Evolutionary conservation across 2,888 invertebrate species (phyloP).

Genomic region (Morinoia aosen): DNA sequence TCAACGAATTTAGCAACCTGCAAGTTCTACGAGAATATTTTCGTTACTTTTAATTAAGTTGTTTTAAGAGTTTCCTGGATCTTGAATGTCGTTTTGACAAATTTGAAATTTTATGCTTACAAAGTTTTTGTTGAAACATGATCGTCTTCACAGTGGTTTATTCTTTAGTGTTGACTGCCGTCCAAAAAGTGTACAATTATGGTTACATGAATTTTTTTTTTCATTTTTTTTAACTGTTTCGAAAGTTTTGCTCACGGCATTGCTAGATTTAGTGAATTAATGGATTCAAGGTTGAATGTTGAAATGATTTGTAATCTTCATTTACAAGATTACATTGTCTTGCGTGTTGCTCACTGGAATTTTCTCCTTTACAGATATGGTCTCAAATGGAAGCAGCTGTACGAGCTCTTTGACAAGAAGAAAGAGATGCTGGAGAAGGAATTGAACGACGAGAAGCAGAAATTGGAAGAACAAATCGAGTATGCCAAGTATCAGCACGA

Average conservation of each 20-base stretch:
- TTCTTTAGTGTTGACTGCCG: no score
- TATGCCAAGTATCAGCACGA: conserved; percentile 97
- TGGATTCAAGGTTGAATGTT: no score
- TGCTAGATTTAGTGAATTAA: no score
- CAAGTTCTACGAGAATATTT: not conserved
- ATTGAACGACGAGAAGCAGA: conserved; percentile 89
- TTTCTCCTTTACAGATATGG: conserved; percentile 76
- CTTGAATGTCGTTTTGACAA: not conserved
- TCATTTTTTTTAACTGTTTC: no score
- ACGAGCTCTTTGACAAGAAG: conserved; percentile 91
- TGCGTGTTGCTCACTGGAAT: not conserved
- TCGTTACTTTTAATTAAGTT: not conserved
- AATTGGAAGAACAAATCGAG: conserved; percentile 97
- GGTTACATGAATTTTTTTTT: no score
- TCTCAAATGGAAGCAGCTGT: conserved; percentile 95
- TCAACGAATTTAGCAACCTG: not conserved
- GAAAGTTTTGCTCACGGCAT: no score
- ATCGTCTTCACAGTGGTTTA: no score
- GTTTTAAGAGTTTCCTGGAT: not conserved
- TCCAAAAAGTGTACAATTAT: no score
- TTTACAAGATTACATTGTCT: not conserved
- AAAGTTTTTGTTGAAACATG: no score
- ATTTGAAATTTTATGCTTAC: no score
- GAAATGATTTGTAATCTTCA: no score
- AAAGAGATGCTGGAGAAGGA: conserved; percentile 91